phyloP scores from a whole-genome alignment of 2,113 vertebrate species.

The Uria lomvia region DNA sequence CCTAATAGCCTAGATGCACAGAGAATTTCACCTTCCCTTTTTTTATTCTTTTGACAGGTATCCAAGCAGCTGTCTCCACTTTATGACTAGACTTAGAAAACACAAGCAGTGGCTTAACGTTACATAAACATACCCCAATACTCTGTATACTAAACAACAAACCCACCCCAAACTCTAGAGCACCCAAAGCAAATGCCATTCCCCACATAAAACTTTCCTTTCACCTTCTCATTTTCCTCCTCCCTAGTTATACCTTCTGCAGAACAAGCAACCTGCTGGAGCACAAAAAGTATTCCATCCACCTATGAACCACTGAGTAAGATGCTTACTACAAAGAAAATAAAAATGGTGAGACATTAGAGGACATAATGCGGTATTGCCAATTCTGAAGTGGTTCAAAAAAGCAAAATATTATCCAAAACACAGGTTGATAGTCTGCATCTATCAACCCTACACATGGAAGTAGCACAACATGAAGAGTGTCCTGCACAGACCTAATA shows the following conservation, averaged over 20 bases:
- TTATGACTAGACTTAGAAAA: not conserved
- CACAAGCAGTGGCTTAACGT: not conserved
- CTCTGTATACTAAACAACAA: not conserved
- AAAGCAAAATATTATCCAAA: not conserved
- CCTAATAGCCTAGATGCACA: not conserved
- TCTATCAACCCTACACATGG: not conserved
- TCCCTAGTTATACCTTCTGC: not conserved
- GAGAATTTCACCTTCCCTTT: not conserved
- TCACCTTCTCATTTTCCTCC: not conserved
- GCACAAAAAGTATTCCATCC: not conserved
- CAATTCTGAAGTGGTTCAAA: not conserved
- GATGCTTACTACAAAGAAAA: not conserved
- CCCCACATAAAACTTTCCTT: not conserved
- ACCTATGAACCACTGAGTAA: not conserved
- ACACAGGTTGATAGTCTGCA: fast-evolving
- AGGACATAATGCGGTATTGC: not conserved
- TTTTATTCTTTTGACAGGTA: not conserved
- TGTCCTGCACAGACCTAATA: not conserved
- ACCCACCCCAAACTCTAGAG: not conserved
- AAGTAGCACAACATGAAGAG: not conserved
- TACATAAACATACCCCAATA: not conserved
- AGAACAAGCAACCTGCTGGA: not conserved
- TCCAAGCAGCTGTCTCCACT: not conserved
- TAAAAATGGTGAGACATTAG: not conserved
- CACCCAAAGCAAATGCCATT: not conserved